phyloP scores from a whole-genome alignment of 2,888 invertebrate species.

The Gastracanthus pulcherrimus region DNA sequence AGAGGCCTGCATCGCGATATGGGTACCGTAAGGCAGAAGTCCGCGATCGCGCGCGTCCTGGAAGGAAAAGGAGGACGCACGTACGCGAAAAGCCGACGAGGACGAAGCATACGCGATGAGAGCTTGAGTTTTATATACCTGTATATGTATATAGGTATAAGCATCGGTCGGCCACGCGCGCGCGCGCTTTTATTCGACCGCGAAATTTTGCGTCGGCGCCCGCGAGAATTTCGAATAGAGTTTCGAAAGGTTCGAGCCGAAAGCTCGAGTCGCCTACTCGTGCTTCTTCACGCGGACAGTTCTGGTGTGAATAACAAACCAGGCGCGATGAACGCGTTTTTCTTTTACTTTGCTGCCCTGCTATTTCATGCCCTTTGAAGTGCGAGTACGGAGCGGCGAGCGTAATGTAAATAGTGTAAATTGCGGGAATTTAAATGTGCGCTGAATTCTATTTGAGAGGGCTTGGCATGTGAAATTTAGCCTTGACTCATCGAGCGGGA shows the following conservation, averaged over 20 bases:
- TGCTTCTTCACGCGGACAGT: no score
- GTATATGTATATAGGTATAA: not conserved
- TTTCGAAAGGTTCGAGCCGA: not conserved
- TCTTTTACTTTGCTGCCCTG: not conserved
- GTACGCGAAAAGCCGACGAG: not conserved
- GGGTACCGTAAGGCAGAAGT: conserved; percentile 8
- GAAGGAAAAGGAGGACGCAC: conserved; percentile 38
- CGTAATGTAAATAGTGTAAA: no score
- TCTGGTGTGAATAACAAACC: not conserved
- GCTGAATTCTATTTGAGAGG: no score
- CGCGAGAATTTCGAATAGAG: not conserved
- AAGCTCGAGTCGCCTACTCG: no score
- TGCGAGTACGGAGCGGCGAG: no score
- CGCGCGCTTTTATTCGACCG: not conserved
- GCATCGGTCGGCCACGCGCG: not conserved
- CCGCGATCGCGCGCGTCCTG: not conserved
- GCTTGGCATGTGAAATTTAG: no score
- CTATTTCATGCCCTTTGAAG: no score
- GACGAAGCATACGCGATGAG: conserved; percentile 34
- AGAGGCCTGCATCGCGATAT: not conserved
- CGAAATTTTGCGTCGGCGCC: not conserved
- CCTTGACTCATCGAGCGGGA: no score
- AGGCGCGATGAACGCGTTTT: not conserved
- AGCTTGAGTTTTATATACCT: not conserved
- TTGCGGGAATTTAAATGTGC: no score